Base-by-base conservation (phyloP, 2,113 vertebrate genomes). In the Polypterus senegalus region DNA sequence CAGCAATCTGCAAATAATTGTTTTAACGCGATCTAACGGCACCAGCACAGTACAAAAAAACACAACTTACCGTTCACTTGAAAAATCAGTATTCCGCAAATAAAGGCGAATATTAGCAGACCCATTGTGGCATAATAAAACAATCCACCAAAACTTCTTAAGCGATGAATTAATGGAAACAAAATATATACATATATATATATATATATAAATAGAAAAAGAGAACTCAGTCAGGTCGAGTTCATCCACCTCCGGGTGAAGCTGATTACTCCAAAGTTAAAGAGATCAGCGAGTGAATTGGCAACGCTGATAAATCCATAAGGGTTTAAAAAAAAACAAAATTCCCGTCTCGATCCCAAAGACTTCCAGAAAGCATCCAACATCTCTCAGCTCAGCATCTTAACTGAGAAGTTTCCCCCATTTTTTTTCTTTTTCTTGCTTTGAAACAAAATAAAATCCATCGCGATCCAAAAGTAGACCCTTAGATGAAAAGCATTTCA, bases 41-140 rank as follows among this genome's bases (percentile, higher is more conserved):
- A 59, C 9, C 47, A 4, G 7, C 45, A 57, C 58, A 46, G 43
- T 57, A 49, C n/a, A 49, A 58, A 48, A 54, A 57, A 57, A 57
- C 5, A 2, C 0, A 84, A 93, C 94, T 97, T 85, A 98, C 96
- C 96, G 77, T 85, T 80, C 75, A 89, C 87, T 85, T 83, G 89
- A 67, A 86, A 82, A 80, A 81, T 85, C 65, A 94, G 79, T 88
- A 95, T 89, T 92, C 94, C 94, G 84, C 82, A 88, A 72, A 94
- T 77, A 79, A 96, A 85, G 78, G 96, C 76, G 75, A 89, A 81
- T 77, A 81, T 88, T 87, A 97, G 85, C 69, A 89, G 89, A 91
- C 84, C 87, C 96, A 98, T 98, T 77, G 86, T 97, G 76, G 85
- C 91, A 97, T 92, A 94, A 83, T 92, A 89, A 79, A 88, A 86